Evolutionary conservation across 1,140 invertebrate genomes (phyloP), one percentile per base, ranked within the genome.

Genomic region (Aphaenogaster floridana): DNA sequence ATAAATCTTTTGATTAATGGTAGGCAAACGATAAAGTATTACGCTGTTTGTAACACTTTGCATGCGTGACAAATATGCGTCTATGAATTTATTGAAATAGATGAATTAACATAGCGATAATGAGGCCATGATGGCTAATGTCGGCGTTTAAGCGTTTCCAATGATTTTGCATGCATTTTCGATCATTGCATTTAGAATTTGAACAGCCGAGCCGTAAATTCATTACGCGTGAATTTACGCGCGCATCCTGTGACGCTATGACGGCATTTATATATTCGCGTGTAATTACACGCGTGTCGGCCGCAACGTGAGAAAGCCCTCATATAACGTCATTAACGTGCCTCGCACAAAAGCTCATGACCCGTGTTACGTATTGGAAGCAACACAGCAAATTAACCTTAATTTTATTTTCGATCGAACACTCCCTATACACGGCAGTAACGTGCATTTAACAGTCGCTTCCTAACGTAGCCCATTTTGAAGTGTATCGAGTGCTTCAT

Each of bases 351-450:
- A 80, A 80, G 54, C 52, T 17, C 61, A 42, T 61, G 64, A 81
- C 39, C 77, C 50, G 52, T 54, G 61, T 54, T 68, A 81, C 63
- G 48, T 79, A 79, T 79, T 66, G 59, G 48, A 66, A 77, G 54
- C 84, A 52, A 79, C 52, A 52, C 52, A 39, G 61, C 52, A 45
- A 86, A 81, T 86, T 86, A 86, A 86, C 77, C 85, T 86, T 80
- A 69, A 86, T 86, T 80, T 86, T 68, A 86, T 86, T 86, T 86
- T 80, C 48, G 63, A 85, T 64, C 61, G 59, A 66, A 50, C 61
- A 64, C 61, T 64, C 59, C 72, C 61, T 66, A 6, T 45, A 17
- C 34, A 17, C 4, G 50, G 9, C 13, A 15, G 15, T 69, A 71
- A 50, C 50, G 48, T 57, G 39, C 34, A 61, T 76, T 61, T 21